Conservation (phyloP, 2,888 invertebrate genomes). For the Gonocerus acuteangulatus region DNA sequence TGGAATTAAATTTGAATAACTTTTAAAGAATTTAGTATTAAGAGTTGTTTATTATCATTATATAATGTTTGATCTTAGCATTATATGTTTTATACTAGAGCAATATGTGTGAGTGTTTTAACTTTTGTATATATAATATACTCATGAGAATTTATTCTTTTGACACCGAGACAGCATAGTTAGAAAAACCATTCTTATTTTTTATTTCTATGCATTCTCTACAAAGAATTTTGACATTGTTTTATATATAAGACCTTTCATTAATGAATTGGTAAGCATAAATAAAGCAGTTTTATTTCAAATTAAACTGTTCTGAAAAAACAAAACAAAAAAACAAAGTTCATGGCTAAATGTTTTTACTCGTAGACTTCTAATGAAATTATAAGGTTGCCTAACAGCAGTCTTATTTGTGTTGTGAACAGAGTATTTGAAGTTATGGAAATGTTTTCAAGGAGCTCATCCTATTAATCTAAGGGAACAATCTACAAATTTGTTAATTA, state of each 20-base stretch:
- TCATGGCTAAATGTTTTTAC: not conserved
- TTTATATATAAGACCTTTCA: too few species aligned
- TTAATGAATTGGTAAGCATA: too few species aligned
- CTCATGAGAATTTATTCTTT: not conserved
- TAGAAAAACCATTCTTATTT: not conserved
- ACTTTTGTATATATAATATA: constrained; percentile 7
- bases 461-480: not conserved
- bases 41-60: constrained; percentile 19
- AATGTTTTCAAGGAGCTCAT: not conserved
- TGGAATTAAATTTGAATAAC: constrained; percentile 8
- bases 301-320: too few species aligned
- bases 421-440: too few species aligned
- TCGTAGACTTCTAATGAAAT: not conserved
- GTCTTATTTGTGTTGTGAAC: too few species aligned
- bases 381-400: not conserved
- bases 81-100: not conserved
- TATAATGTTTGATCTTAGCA: constrained; percentile 12
- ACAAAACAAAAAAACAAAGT: too few species aligned
- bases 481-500: not conserved
- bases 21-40: constrained; percentile 4
- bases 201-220: constrained; percentile 1
- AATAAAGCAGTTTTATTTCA: too few species aligned
- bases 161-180: constrained; percentile 13
- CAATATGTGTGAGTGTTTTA: constrained; percentile 11
- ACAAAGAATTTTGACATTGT: too few species aligned